Base-by-base conservation (phyloP, 2,888 invertebrate genomes). In the Mechanitis mazaeus region DNA sequence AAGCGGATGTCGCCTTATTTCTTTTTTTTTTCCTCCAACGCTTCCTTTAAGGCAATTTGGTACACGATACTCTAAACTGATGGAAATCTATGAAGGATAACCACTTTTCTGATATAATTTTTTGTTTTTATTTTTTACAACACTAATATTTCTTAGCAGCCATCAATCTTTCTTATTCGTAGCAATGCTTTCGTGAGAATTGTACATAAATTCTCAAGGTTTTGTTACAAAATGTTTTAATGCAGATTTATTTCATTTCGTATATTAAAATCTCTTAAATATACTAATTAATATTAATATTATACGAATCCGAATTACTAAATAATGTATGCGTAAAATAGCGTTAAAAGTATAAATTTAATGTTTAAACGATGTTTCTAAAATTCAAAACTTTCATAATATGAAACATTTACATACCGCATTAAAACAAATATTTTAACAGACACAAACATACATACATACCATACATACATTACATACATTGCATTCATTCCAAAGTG, bases 1-100 rank as follows among this genome's bases (percentile, higher is more conserved):
- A 77, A 77, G 80, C 84, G 85, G 85, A 87, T 88, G 87, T 87
- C 87, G 84, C 85, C 84, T 83, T 87, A 86, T 87, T 87, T 88
- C 20, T 20, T 84, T 79, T 78, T 79, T 84, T 83, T 84, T 81
- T 79, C 74, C 75, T 71, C 78, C 77, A 69, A 68, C 77, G 70
- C 69, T 71, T 72, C 70, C 71, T 68, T 67, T 60, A 69, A 72
- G 70, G 71, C 71, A 70, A 87, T 88, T 88, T 83, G 78, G 83
- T 84, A 81, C 82, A 84, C 85, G 85, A 84, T 81, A 84, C 83
- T 83, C 79, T 83, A 77, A 78, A 71, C 78, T 81, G 87, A 86
- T 86, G 83, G 81, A 82, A 86, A 87, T 87, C 87, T 87, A 84
- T 84, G 83, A 84, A 83, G 81, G 81, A 86, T 83, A 82, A 77